A percentile compares a stretch with the other conserved stretches of the same genome.
Conservation (phyloP, 2,888 invertebrate species). For the Metopia argyrocephala region DNA sequence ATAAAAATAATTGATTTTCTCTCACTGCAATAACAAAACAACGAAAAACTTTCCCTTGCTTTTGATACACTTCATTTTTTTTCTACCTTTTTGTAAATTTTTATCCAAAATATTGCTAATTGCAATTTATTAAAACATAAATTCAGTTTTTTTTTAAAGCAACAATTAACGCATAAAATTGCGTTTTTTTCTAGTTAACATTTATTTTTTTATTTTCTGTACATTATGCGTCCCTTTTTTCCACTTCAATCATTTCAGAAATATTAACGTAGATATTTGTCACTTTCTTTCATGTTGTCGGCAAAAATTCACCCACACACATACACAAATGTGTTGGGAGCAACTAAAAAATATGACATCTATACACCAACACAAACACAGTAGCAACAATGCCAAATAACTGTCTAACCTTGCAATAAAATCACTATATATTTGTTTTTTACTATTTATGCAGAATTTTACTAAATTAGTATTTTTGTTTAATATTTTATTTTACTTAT, state of each 20-base stretch:
- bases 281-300: constrained; percentile 61
- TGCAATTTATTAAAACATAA: not conserved
- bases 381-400: constrained; percentile 60
- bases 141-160: constrained; percentile 20
- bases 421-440: constrained; percentile 35
- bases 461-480: not conserved
- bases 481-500: constrained; percentile 12
- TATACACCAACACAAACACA: constrained; percentile 38
- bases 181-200: constrained; percentile 31
- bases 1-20: constrained; percentile 60
- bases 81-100: not conserved
- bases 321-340: constrained; percentile 26
- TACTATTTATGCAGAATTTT: constrained; percentile 7
- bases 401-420: constrained; percentile 60
- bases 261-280: constrained; percentile 37
- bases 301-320: constrained; percentile 58
- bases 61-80: not conserved
- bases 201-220: constrained; percentile 28
- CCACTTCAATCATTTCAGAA: not conserved
- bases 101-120: not conserved
- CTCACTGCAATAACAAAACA: constrained; percentile 56
- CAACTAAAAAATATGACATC: constrained; percentile 13
- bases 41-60: constrained; percentile 54
- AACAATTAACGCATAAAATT: constrained; percentile 51
- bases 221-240: constrained; percentile 28